Conservation (phyloP, 2,888 invertebrate genomes). For the Acanthococcus lagerstroemiae region DNA sequence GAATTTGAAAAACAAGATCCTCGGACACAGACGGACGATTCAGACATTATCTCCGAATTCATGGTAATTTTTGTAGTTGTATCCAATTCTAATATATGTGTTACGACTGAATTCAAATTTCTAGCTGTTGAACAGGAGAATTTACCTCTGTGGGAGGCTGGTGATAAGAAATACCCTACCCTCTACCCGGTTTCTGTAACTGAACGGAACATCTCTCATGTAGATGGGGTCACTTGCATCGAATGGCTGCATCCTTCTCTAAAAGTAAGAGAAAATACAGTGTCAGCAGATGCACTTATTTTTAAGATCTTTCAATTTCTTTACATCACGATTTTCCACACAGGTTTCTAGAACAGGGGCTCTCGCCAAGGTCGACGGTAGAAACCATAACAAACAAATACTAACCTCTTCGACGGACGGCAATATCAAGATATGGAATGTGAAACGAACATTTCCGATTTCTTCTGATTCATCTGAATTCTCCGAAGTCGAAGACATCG, state of each 20-base stretch:
- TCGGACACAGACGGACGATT: neutral
- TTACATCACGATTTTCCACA: neutral
- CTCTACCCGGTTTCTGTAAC: neutral
- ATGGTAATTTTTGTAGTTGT: neutral
- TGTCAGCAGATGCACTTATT: neutral
- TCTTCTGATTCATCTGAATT: too few relatives aligned
- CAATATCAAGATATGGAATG: conserved; percentile 10
- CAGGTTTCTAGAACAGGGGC: neutral
- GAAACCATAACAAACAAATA: neutral
- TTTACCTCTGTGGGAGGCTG: conserved; percentile 3
- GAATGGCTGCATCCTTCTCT: conserved; percentile 24
- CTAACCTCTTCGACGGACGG: conserved; percentile 10
- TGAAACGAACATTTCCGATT: neutral
- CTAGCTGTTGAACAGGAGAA: neutral
- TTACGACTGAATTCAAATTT: neutral
- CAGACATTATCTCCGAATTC: neutral
- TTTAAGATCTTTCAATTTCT: neutral
- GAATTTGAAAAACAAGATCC: neutral
- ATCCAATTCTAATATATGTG: neutral
- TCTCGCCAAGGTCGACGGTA: neutral
- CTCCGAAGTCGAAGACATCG: too few relatives aligned
- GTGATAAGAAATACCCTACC: conserved; percentile 3
- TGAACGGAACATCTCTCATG: conserved; percentile 11
- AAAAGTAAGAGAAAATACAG: neutral
- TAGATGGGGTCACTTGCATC: neutral